phyloP scores from a whole-genome alignment of 2,888 invertebrate species.

The Tenthredo mesomela region DNA sequence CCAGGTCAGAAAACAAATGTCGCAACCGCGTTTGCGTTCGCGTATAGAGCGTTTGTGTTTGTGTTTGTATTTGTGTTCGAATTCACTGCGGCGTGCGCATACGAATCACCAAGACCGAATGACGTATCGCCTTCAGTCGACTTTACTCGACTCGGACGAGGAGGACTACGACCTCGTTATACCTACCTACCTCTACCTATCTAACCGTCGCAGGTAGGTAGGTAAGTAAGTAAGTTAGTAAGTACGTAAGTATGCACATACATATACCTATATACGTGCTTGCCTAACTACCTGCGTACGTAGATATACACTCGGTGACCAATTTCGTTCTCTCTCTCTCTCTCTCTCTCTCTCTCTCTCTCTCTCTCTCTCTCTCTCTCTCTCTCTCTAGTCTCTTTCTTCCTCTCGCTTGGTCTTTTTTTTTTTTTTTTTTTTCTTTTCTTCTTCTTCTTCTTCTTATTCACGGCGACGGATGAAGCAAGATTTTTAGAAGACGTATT shows the following conservation, averaged over 20 bases:
- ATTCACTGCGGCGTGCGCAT: not conserved
- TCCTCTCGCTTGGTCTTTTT: too few relatives aligned
- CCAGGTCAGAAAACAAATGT: constrained; percentile 74
- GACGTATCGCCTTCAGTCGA: constrained; percentile 5
- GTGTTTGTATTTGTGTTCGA: not conserved
- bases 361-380: not conserved
- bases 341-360: not conserved
- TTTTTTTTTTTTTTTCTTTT: not conserved
- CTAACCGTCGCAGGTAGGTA: constrained; percentile 2
- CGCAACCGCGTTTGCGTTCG: constrained; percentile 60
- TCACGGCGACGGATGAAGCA: not conserved
- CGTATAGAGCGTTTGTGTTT: not conserved
- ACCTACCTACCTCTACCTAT: not conserved
- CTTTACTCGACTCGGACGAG: not conserved
- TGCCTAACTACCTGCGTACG: not conserved
- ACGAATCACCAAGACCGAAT: constrained; percentile 16
- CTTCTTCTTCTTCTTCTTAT: too few relatives aligned
- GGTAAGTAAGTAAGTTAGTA: not conserved
- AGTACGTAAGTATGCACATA: not conserved
- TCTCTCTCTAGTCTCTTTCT: not conserved
- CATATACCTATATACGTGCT: not conserved
- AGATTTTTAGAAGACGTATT: not conserved
- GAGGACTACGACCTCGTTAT: constrained; percentile 36
- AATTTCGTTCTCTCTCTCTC: not conserved
- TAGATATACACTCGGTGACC: not conserved